Base-by-base conservation (phyloP, 2,113 vertebrate species). In the Dasyornis broadbenti region DNA sequence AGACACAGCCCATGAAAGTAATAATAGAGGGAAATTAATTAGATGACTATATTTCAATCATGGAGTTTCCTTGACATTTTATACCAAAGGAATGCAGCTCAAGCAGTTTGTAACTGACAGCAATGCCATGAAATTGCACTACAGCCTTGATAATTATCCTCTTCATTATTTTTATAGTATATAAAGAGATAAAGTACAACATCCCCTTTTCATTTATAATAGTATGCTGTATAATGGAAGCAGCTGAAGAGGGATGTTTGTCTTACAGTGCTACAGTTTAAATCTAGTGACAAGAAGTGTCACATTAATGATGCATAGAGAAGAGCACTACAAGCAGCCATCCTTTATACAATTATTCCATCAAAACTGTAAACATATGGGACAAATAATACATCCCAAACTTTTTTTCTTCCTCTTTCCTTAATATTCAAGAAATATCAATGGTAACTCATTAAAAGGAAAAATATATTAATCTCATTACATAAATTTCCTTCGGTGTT, bases 161-260 rank as follows among this genome's bases (percentile, higher is more conserved):
- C 91, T 95, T 97, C 95, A 94, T 97, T 98, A 97, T 97, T 91
- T 96, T 97, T 96, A 96, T 96, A 94, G 96, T 96, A 95, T 92
- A 97, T 85, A 94, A 96, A 95, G 94, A 95, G 93, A 92, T 75
- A 85, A 97, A 96, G 95, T 92, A 95, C 80, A 91, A 94, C 68
- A 63, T 80, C 71, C 66, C 47, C 64, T 92, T 96, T 96, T 96
- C 69, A 91, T 91, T 96, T 96, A 93, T 97, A 97, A 96, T 60
- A 81, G 42, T 39, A 89, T 89, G 76, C 49, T 84, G 61, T 86
- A 93, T 82, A 96, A 95, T 73, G 86, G 90, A 89, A 96, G 85
- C 75, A 97, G 20, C 70, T 92, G 82, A 91, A 89, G 54, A 59
- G 75, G 39, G 12, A 56, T 83, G 79, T 93, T 96, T 96, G 69